Conservation (phyloP, 2,888 invertebrate species). For the Calameuta filiformis region DNA sequence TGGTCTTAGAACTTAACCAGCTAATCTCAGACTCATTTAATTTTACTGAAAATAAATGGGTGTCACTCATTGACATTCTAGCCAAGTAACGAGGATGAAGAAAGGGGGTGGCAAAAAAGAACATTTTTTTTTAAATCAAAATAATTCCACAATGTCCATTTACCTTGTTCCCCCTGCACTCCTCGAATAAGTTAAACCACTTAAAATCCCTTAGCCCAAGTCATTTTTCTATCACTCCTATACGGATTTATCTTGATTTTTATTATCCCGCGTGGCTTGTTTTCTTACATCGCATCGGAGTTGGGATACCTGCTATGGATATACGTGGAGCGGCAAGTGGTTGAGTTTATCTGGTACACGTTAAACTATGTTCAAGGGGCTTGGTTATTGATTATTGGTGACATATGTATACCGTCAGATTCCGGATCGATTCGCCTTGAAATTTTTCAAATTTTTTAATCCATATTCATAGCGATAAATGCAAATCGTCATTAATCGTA, state of each 20-base stretch:
- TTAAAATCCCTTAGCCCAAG: neutral
- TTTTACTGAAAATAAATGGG: slow-evolving; percentile 24
- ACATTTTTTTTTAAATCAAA: neutral
- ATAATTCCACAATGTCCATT: neutral
- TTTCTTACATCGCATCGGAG: neutral
- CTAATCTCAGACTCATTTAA: slow-evolving; percentile 27
- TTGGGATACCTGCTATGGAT: neutral
- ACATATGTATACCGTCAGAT: neutral
- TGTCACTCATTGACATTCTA: slow-evolving; percentile 2
- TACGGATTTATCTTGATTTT: neutral
- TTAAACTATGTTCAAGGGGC: neutral
- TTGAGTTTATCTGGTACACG: neutral
- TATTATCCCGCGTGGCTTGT: no score
- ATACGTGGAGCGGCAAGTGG: neutral
- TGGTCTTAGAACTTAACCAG: slow-evolving; percentile 24
- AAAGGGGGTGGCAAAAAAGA: neutral
- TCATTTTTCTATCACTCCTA: neutral
- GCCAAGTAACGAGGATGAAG: neutral
- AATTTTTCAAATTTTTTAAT: neutral
- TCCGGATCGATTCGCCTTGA: neutral
- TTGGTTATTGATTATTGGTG: neutral
- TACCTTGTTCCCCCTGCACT: neutral
- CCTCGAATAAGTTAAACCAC: neutral
- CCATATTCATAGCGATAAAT: neutral
- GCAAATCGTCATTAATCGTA: neutral